A percentile compares a stretch with the other conserved stretches of the same genome.
Evolutionary conservation across 2,888 invertebrate genomes (phyloP).

Genomic region (Cerastoderma edule): DNA sequence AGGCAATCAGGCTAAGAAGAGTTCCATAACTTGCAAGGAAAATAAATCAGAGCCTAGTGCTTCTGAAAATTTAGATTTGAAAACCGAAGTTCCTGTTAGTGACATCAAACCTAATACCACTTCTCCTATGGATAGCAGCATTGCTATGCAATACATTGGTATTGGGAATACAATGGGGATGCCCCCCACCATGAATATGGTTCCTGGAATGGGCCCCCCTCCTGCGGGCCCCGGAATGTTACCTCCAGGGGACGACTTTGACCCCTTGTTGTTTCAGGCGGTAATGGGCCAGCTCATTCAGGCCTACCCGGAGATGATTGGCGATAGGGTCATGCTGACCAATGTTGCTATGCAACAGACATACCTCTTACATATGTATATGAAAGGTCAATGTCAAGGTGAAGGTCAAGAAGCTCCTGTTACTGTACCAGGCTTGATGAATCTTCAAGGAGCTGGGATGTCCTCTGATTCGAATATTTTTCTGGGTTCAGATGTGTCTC

Average conservation of each 20-base stretch:
- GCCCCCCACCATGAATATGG: background rate
- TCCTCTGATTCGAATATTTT: too few species aligned
- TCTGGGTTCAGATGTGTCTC: too few species aligned
- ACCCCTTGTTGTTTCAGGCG: constrained; percentile 42
- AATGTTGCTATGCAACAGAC: constrained; percentile 66
- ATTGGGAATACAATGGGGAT: background rate
- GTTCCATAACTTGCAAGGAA: too few species aligned
- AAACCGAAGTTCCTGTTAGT: background rate
- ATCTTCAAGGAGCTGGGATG: too few species aligned
- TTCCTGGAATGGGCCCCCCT: background rate
- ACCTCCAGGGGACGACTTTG: background rate
- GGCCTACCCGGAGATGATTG: constrained; percentile 64
- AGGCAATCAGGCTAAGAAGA: too few species aligned
- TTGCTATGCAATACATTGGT: background rate
- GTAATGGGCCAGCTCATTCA: constrained; percentile 62
- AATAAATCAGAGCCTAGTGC: background rate
- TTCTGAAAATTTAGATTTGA: background rate
- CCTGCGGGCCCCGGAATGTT: background rate
- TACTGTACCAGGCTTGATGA: too few species aligned
- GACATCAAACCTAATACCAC: background rate
- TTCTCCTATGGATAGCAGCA: background rate
- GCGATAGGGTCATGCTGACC: constrained; percentile 60
- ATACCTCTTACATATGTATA: constrained; percentile 62
- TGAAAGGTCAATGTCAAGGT: constrained; percentile 21
- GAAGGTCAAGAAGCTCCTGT: background rate